Percentiles rank a stretch among this genome's conserved stretches.
phyloP scores from a whole-genome alignment of 2,888 invertebrate species.

The Cheilosia impressa region DNA sequence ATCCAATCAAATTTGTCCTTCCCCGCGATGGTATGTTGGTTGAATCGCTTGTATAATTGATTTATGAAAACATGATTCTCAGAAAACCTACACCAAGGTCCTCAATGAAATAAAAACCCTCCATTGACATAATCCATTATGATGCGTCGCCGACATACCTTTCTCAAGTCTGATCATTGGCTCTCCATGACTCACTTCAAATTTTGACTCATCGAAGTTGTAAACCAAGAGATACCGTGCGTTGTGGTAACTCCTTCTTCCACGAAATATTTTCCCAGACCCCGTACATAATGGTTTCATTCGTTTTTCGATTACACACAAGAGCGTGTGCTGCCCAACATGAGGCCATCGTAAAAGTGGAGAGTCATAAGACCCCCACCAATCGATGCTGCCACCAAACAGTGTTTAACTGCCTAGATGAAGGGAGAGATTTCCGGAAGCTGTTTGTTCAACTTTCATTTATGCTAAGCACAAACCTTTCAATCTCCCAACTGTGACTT shows the following conservation, averaged over 20 bases:
- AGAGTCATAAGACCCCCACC: background rate
- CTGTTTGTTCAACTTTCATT: slow-evolving; percentile 60
- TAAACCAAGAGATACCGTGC: background rate
- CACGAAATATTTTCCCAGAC: slow-evolving; percentile 28
- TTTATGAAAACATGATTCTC: slow-evolving; percentile 31
- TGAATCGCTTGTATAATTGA: slow-evolving; percentile 3
- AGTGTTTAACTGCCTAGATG: background rate
- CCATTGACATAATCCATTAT: slow-evolving; percentile 56
- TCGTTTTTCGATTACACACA: slow-evolving; percentile 15
- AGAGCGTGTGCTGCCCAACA: slow-evolving; percentile 17
- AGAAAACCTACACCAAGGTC: slow-evolving; percentile 28
- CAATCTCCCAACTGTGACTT: slow-evolving; percentile 3
- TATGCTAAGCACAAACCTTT: slow-evolving; percentile 17
- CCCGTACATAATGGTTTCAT: slow-evolving; percentile 4
- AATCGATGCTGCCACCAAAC: slow-evolving; percentile 1
- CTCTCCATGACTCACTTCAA: slow-evolving; percentile 54
- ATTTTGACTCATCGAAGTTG: slow-evolving; percentile 58
- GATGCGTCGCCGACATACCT: slow-evolving; percentile 49
- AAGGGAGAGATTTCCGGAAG: slow-evolving; percentile 41
- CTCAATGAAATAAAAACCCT: background rate
- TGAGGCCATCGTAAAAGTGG: background rate
- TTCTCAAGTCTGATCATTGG: slow-evolving; percentile 16
- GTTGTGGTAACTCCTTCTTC: slow-evolving; percentile 30
- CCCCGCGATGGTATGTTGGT: background rate
- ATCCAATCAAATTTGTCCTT: slow-evolving; percentile 7